Base-by-base conservation (phyloP, 2,888 invertebrate species). In the Bombylius major region DNA sequence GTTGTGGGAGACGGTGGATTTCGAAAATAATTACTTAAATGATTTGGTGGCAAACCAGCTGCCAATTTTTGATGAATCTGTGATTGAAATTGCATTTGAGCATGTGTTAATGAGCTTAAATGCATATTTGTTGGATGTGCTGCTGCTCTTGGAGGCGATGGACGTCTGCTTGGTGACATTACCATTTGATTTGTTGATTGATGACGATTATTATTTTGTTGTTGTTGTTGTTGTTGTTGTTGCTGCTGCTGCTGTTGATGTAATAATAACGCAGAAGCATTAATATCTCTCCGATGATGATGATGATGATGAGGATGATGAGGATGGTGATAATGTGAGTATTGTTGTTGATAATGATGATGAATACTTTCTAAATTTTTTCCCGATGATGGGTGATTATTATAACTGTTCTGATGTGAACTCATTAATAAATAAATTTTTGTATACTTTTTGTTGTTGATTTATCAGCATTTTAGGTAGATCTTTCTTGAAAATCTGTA, bases 91-190 rank as follows among this genome's bases (percentile, higher is more conserved):
- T 73, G 73, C 66, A 74, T 67, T 65, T 72, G 71, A 34, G 70
- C 69, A 60, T 70, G 70, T 39, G 70, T 70, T 63, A 71, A 63
- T 53, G 70, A 69, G 57, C 68, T 69, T 54, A 74, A 65, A 60
- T 74, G 73, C 63, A 73, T 72, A 61, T 70, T 73, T 66, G 73
- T 72, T 61, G 76, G 77, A 66, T 77, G 77, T 61, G 75, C 66
- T 61, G 72, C 69, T 62, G 75, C 67, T 60, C 69, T 77, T 62
- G 81, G 80, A 63, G 82, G 82, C 69, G 83, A 83, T 65, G 80
- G 80, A 71, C 82, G 77, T 68, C 82, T 79, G 69, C 81, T 83
- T 61, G 83, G 83, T 74, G 83, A 83, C 82, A 83, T 82, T 75
- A 81, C 82, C 81, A 73, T 71, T 61, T 65, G 64, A 58, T 59